Evolutionary conservation across 2,888 invertebrate genomes (phyloP).

Genomic region (Lasioglossum morio): DNA sequence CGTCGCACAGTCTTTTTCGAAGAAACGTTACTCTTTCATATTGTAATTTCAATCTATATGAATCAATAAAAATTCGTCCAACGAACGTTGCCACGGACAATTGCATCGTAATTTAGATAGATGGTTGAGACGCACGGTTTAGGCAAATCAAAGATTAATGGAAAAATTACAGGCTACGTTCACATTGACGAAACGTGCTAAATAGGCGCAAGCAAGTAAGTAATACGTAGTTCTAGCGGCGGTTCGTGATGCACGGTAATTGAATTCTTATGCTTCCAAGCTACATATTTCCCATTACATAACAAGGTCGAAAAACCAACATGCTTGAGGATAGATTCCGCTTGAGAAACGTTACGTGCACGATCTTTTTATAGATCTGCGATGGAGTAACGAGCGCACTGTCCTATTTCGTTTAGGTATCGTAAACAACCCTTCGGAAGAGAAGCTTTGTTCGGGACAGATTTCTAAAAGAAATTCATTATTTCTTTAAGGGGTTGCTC

Average conservation of each 20-base stretch:
- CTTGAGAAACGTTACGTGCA: constrained; percentile 2
- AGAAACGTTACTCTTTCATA: background rate
- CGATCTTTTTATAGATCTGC: background rate
- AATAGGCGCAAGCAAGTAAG: background rate
- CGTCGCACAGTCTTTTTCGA: background rate
- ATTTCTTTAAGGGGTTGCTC: too few relatives aligned
- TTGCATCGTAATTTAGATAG: background rate
- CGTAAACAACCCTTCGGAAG: background rate
- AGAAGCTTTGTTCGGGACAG: too few relatives aligned
- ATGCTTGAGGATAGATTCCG: background rate
- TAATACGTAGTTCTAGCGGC: background rate
- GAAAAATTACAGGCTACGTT: background rate
- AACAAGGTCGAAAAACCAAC: constrained; percentile 20
- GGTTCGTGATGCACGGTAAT: constrained; percentile 29
- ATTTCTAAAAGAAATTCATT: too few relatives aligned
- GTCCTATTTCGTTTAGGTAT: background rate
- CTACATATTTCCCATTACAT: constrained; percentile 27
- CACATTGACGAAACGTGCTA: background rate
- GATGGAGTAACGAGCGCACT: background rate
- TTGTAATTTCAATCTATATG: background rate
- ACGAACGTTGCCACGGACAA: background rate
- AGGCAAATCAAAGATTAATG: background rate
- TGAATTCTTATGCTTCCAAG: constrained; percentile 14
- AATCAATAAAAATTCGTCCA: background rate
- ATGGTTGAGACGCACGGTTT: background rate